Percentiles rank a stretch among this genome's conserved stretches.
These are phyloP conservation scores for Illadopsis cleaveri DNA, from an alignment of 2,113 vertebrate species.

Conservation along the genomic window DNA sequence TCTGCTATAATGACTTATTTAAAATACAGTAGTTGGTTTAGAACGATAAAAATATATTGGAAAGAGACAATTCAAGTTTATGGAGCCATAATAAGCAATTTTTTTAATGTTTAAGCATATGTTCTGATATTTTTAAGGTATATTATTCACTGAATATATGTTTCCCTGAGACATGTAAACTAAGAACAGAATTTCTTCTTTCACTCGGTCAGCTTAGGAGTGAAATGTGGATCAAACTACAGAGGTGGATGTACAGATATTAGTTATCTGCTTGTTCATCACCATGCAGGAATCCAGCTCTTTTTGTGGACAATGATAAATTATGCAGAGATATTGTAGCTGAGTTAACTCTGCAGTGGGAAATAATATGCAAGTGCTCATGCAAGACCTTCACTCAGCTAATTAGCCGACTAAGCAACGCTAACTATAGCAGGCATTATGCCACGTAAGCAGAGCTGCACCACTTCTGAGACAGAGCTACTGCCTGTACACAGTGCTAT, in stretches of 20 bases:
- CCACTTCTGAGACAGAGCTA: neutral
- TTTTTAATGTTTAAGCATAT: neutral
- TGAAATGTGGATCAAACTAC: neutral
- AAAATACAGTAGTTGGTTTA: neutral
- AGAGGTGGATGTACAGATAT: neutral
- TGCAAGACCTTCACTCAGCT: neutral
- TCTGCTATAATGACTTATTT: neutral
- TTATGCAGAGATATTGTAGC: neutral
- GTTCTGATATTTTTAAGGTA: neutral
- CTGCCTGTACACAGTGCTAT: slow-evolving; percentile 5
- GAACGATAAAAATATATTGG: neutral
- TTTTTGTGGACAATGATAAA: neutral
- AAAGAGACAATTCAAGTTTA: neutral
- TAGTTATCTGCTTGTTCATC: neutral
- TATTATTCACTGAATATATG: neutral
- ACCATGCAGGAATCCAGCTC: neutral
- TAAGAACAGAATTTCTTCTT: neutral
- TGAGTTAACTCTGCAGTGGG: neutral
- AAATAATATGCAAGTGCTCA: neutral
- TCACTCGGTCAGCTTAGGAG: accelerated
- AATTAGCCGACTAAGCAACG: slow-evolving; percentile 7
- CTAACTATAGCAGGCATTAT: slow-evolving; percentile 28
- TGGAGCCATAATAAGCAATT: neutral
- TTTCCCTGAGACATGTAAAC: neutral
- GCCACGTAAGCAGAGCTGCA: neutral